Conservation (phyloP, 2,113 vertebrate species). For the Rattus norvegicus region DNA sequence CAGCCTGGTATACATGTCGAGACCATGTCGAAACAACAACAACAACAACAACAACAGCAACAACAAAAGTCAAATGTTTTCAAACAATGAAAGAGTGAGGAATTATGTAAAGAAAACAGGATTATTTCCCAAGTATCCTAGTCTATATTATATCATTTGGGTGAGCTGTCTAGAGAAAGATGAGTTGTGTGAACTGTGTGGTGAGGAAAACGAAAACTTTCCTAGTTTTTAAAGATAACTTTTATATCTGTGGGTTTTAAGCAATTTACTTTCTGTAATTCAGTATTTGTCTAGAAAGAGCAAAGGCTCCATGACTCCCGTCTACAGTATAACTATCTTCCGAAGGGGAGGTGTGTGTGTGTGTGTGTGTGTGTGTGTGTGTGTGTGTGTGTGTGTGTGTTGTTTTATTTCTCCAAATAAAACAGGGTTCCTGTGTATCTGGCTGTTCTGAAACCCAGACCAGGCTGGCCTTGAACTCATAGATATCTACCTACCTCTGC, state of each 20-base stretch:
- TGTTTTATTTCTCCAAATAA: too few relatives aligned
- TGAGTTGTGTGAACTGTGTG: neutral
- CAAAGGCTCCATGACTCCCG: neutral
- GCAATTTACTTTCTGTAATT: slow-evolving; percentile 2
- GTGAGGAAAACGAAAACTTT: slow-evolving; percentile 7
- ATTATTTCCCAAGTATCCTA: neutral
- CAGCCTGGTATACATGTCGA: neutral
- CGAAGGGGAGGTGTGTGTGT: neutral
- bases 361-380: too few relatives aligned
- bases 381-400: too few relatives aligned
- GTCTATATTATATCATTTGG: neutral
- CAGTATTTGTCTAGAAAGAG: neutral
- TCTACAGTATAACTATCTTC: neutral
- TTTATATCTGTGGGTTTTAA: slow-evolving; percentile 31
- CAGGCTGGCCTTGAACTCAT: too few relatives aligned
- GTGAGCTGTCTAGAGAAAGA: neutral
- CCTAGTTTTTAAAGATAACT: neutral
- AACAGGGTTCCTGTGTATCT: too few relatives aligned
- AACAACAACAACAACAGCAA: neutral
- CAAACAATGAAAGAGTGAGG: neutral
- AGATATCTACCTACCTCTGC: too few relatives aligned
- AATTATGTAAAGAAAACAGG: slow-evolving; percentile 13
- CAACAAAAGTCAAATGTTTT: neutral
- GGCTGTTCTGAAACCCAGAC: too few relatives aligned
- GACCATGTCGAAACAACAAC: too few relatives aligned